Conservation (phyloP, 2,113 vertebrate genomes). For the Lutjanus erythropterus region DNA sequence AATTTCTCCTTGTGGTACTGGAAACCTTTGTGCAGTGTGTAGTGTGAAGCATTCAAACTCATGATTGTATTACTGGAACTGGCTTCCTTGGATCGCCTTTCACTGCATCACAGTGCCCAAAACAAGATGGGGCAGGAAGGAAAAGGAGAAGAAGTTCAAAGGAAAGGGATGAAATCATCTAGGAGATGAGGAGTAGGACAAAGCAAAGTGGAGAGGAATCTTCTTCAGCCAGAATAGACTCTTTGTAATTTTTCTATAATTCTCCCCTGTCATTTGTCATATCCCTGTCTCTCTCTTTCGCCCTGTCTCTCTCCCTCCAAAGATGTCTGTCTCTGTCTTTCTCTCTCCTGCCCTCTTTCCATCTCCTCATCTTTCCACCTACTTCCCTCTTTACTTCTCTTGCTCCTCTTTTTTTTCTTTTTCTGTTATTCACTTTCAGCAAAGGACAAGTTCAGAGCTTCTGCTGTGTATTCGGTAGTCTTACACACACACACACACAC, state of each 20-base stretch:
- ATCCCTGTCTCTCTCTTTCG: not conserved
- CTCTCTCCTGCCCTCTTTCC: conserved; percentile 43
- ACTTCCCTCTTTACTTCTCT: conserved; percentile 2
- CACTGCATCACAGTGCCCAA: not conserved
- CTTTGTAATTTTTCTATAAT: conserved; percentile 6
- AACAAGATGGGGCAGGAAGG: not conserved
- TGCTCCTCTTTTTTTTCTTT: not conserved
- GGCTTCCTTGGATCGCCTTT: not conserved
- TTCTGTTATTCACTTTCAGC: conserved; percentile 17
- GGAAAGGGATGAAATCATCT: not conserved
- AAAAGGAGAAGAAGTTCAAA: not conserved
- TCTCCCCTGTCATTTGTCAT: conserved; percentile 21
- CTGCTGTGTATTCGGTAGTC: conserved; percentile 66
- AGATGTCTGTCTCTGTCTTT: conserved; percentile 9
- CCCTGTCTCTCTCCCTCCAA: not conserved
- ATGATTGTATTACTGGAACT: not conserved
- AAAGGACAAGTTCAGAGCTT: conserved; percentile 46
- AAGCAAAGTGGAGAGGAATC: not conserved
- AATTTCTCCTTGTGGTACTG: not conserved
- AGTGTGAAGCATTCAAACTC: not conserved
- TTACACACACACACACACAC: conserved; percentile 41
- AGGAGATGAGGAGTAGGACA: not conserved
- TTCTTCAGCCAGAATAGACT: not conserved
- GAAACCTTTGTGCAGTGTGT: not conserved
- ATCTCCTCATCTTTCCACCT: conserved; percentile 46